Conservation (phyloP, 1,140 invertebrate species). For the Penaeus vannamei region DNA sequence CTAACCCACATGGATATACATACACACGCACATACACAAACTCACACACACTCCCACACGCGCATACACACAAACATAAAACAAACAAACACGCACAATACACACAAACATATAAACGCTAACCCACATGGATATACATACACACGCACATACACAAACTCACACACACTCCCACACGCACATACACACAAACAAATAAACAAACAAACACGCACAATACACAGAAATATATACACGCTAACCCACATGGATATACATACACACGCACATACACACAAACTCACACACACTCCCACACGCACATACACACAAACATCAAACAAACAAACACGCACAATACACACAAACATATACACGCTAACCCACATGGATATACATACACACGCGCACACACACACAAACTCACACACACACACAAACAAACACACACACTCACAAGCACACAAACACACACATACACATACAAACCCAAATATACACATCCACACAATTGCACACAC, state of each 20-base stretch:
- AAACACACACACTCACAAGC: neutral
- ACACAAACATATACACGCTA: neutral
- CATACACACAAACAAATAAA: neutral
- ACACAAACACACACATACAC: neutral
- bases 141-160: neutral
- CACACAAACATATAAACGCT: neutral
- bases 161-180: neutral
- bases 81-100: no score
- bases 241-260: neutral
- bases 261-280: neutral
- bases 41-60: neutral
- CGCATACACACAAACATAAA: neutral
- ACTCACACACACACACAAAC: neutral
- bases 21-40: neutral
- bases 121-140: neutral
- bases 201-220: neutral
- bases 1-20: neutral
- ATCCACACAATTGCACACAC: no score
- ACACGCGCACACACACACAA: neutral
- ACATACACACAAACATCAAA: neutral
- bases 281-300: neutral
- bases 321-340: neutral
- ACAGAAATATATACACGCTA: neutral
- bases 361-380: neutral
- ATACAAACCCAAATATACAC: neutral